Evolutionary conservation across 2,797 vertebrate species (phyloP), one percentile per base, ranked within the genome.

Genomic region (Melanotaenia trifasciata): DNA sequence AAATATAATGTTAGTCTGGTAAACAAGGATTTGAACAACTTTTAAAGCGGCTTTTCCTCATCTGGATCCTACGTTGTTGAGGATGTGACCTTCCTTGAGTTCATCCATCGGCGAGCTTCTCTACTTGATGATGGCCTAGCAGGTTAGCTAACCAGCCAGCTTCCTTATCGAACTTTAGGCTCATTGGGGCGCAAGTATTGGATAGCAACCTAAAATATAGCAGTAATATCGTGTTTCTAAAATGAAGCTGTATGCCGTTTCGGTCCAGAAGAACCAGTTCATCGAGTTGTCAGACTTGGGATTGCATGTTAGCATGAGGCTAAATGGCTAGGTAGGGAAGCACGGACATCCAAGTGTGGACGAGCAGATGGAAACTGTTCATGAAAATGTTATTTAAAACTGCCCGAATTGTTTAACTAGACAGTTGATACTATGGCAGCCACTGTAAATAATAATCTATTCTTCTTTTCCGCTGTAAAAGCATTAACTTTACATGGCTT

Each of bases 81-180:
- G 89, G 93, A 94, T 93, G 93, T 93, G 93, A 93, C 93, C 93
- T 94, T 94, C 93, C 90, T 75, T 88, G 84, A 93, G 87, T 91
- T 84, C 92, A 92, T 92, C 90, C 90, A 82, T 91, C 91, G 78
- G 84, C 65, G 76, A 89, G 85, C 84, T 84, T 87, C 83, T 84
- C 62, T 69, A 84, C 81, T 88, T 78, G 90, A 78, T 84, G 89
- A 62, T 90, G 93, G 93, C 90, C 89, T 94, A 93, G 89, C 87
- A 83, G 70, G 70, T 81, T 81, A 86, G 90, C 92, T 84, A 79
- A 67, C 81, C 85, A 88, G 86, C 85, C 74, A 75, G 73, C 80
- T 81, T 64, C 69, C 62, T 69, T 33, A 9, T 30, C 36, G 40
- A 5, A 65, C 47, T 3, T 8, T 18, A 22, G 59, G 11, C 18